Evolutionary conservation across 2,113 vertebrate species (phyloP).

Genomic region (Lycaon pictus): DNA sequence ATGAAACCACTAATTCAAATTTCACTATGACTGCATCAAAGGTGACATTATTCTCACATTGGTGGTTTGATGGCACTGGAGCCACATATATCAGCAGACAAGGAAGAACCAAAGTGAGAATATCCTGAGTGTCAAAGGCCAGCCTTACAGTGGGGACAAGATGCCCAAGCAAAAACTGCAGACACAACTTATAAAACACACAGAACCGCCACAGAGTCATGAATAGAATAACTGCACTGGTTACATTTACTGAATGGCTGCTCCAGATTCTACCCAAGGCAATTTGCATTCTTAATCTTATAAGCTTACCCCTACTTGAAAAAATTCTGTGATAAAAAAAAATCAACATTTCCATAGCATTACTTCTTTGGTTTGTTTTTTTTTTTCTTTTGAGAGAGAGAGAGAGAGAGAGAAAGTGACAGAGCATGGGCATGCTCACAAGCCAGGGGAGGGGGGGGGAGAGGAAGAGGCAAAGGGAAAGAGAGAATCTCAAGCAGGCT

Average conservation of each 20-base stretch:
- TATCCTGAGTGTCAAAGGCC: neutral
- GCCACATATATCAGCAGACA: fast-evolving
- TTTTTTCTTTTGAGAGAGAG: too few relatives aligned
- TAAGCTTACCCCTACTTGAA: neutral
- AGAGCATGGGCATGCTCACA: too few relatives aligned
- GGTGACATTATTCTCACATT: neutral
- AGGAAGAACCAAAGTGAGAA: neutral
- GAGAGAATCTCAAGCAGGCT: neutral
- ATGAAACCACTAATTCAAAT: neutral
- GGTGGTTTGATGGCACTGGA: neutral
- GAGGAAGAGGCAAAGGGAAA: neutral
- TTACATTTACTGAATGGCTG: neutral
- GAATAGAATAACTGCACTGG: fast-evolving
- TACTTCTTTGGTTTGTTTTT: too few relatives aligned
- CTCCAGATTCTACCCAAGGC: neutral
- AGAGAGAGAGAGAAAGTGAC: too few relatives aligned
- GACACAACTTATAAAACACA: neutral
- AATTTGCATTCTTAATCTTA: neutral
- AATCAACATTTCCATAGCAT: neutral
- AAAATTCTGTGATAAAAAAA: neutral
- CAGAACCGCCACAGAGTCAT: neutral
- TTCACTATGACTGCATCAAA: neutral
- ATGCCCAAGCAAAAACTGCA: neutral
- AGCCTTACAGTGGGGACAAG: neutral
- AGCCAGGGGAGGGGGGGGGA: too few relatives aligned